These are phyloP conservation scores for Phoeniculus purpureus DNA, from an alignment of 2,797 vertebrate genomes.

Conservation along the genomic window DNA sequence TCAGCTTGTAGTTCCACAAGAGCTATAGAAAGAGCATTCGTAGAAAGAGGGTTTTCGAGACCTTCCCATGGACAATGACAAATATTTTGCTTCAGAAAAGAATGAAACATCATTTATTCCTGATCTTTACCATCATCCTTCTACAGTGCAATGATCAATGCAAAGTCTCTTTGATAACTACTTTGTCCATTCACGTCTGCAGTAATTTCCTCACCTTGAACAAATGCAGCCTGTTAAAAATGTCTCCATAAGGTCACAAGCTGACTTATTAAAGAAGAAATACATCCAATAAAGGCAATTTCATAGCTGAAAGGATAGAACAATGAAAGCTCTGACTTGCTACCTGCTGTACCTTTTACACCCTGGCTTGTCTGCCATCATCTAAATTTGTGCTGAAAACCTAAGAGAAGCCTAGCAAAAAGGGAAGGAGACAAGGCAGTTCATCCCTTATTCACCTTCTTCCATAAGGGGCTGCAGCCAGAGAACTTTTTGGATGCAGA, in stretches of 20 bases:
- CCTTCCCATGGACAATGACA: not conserved
- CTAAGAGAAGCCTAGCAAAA: not conserved
- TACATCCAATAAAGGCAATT: not conserved
- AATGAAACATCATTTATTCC: not conserved
- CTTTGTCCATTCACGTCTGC: not conserved
- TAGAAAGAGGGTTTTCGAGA: not conserved
- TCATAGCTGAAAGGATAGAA: not conserved
- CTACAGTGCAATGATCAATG: not conserved
- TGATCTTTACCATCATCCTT: not conserved
- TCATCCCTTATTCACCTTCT: not conserved
- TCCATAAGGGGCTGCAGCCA: not conserved
- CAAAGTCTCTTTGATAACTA: conserved; percentile 31
- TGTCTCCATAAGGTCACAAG: not conserved
- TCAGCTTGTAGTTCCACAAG: conserved; percentile 95
- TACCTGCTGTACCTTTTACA: not conserved
- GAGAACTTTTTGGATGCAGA: not conserved
- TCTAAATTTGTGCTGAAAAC: not conserved
- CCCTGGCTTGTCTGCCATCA: not conserved
- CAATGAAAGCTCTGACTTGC: not conserved
- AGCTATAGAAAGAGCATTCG: conserved; percentile 71
- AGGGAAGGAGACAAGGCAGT: not conserved
- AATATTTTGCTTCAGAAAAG: not conserved
- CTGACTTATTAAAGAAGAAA: not conserved
- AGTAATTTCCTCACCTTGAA: not conserved
- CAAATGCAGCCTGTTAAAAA: not conserved